Conservation (phyloP, 1,140 invertebrate genomes). For the Drosophila littoralis region DNA sequence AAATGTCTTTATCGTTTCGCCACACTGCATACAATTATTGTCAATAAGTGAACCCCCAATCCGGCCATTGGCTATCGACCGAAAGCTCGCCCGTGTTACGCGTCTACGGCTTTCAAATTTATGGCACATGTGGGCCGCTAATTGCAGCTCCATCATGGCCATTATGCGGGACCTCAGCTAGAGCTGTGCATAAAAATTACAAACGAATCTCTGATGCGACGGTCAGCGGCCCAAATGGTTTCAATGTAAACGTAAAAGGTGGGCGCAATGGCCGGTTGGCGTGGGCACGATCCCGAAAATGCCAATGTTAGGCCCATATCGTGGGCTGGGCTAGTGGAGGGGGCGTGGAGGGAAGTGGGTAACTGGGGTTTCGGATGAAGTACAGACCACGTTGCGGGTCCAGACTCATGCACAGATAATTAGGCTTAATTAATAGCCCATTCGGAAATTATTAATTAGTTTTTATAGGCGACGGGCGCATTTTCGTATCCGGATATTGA, state of each 20-base stretch:
- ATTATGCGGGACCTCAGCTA: slow-evolving; percentile 61
- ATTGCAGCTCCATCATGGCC: slow-evolving; percentile 50
- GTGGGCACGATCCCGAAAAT: slow-evolving; percentile 18
- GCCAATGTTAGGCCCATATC: slow-evolving; percentile 11
- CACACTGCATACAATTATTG: slow-evolving; percentile 27
- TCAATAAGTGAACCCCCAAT: slow-evolving; percentile 13
- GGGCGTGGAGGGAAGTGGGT: neutral
- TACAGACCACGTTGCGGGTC: slow-evolving; percentile 74
- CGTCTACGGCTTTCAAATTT: slow-evolving; percentile 26
- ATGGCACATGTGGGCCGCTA: slow-evolving; percentile 59
- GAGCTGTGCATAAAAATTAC: slow-evolving; percentile 36
- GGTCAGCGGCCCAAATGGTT: slow-evolving; percentile 14
- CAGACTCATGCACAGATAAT: slow-evolving; percentile 83
- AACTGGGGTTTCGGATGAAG: slow-evolving; percentile 29
- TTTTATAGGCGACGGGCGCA: slow-evolving; percentile 83
- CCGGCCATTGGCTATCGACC: neutral
- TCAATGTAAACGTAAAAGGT: slow-evolving; percentile 14
- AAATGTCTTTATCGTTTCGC: neutral
- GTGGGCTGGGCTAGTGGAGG: neutral
- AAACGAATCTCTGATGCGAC: slow-evolving; percentile 60
- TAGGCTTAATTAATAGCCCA: slow-evolving; percentile 85
- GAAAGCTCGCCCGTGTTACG: neutral
- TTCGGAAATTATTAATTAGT: slow-evolving; percentile 85
- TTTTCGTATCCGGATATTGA: slow-evolving; percentile 84
- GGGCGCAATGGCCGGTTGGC: neutral